Percentiles rank a stretch among this genome's conserved stretches.
Conservation (phyloP, 2,113 vertebrate species). For the Hippoglossus stenolepis region DNA sequence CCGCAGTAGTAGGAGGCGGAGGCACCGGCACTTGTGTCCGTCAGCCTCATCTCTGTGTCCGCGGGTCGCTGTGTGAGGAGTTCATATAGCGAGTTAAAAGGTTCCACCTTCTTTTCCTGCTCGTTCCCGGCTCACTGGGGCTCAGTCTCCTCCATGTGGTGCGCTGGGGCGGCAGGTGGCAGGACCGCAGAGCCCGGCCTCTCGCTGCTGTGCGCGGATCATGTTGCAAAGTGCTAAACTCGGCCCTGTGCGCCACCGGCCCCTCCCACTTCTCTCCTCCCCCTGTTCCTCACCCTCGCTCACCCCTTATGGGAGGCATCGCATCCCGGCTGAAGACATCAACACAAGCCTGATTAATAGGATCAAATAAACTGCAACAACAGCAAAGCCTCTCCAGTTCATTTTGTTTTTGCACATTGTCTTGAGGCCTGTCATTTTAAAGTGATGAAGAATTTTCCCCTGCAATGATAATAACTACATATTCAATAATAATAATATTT, state of each 20-base stretch:
- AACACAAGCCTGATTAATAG: slow-evolving; percentile 16
- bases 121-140: slow-evolving; percentile 11
- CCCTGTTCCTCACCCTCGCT: slow-evolving; percentile 1
- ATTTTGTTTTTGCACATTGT: neutral
- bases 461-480: neutral
- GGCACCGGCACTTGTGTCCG: slow-evolving; percentile 24
- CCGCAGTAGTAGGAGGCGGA: slow-evolving; percentile 42
- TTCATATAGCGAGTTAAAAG: slow-evolving; percentile 27
- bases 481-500: no score
- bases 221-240: slow-evolving; percentile 77
- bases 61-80: slow-evolving; percentile 28
- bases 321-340: slow-evolving; percentile 10
- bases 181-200: slow-evolving; percentile 58
- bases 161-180: slow-evolving; percentile 37
- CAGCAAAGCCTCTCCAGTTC: neutral
- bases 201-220: slow-evolving; percentile 69
- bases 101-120: slow-evolving; percentile 45
- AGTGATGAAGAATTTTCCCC: neutral
- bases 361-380: neutral
- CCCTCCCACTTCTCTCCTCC: slow-evolving; percentile 53
- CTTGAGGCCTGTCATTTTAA: neutral
- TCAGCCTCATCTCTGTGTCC: slow-evolving; percentile 48
- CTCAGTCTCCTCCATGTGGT: slow-evolving; percentile 47
- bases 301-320: neutral
- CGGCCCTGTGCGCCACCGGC: slow-evolving; percentile 48